Evolutionary conservation across 2,888 invertebrate genomes (phyloP).

Genomic region (Callimorpha dominula): DNA sequence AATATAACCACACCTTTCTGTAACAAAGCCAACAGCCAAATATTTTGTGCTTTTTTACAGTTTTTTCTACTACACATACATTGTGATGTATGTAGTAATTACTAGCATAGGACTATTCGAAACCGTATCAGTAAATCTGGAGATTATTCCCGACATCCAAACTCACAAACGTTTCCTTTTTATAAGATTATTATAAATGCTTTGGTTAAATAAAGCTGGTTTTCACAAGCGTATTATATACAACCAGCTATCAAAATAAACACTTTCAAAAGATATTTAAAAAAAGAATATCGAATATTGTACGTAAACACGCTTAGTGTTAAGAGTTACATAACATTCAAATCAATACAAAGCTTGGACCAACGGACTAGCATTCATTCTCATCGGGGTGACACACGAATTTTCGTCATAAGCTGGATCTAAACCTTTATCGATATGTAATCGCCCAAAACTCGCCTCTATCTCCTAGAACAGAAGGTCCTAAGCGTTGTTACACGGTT

Average conservation of each 20-base stretch:
- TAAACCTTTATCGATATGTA: slow-evolving; percentile 49
- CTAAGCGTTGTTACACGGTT: slow-evolving; percentile 29
- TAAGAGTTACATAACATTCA: slow-evolving; percentile 49
- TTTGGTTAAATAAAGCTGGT: not conserved
- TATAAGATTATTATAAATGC: not conserved
- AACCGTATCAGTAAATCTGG: not conserved
- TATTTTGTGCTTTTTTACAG: no score
- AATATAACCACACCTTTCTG: no score
- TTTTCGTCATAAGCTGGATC: slow-evolving; percentile 64
- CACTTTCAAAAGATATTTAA: no score
- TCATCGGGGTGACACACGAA: slow-evolving; percentile 62
- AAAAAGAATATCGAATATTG: not conserved
- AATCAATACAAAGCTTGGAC: slow-evolving; percentile 56
- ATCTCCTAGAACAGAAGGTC: slow-evolving; percentile 21
- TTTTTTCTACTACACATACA: no score
- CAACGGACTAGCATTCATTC: slow-evolving; percentile 57
- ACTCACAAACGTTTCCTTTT: not conserved
- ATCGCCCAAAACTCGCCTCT: slow-evolving; percentile 39
- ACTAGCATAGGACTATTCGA: no score
- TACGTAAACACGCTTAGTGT: slow-evolving; percentile 23
- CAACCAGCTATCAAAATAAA: not conserved
- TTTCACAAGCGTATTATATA: not conserved
- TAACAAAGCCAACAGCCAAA: no score
- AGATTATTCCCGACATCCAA: not conserved
- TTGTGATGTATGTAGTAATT: no score